Base-by-base conservation (phyloP, 2,888 invertebrate genomes). In the Trilocha varians region DNA sequence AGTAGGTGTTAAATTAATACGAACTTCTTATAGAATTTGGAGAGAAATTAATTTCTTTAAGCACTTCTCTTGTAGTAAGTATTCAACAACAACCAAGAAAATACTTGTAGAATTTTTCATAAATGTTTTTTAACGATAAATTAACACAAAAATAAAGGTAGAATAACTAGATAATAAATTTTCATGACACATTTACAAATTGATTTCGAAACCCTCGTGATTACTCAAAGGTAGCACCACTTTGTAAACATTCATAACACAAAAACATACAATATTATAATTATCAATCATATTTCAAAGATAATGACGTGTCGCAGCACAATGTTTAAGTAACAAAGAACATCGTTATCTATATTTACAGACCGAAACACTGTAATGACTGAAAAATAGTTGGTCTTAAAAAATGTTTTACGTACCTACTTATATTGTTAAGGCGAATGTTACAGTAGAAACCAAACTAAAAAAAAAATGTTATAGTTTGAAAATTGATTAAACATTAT, bases 301-400 rank as follows among this genome's bases (percentile, higher is more conserved):
- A 66, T 67, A 61, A 59, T 55, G 57, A 47, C 55, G 55, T 65
- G 69, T 67, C 67, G 62, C 53, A 56, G 43, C 54, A 44, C 52
- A 53, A 57, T 57, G 60, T 52, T 61, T 58, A 52, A 55, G 54
- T 59, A 65, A 70, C 70, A 68, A 68, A 73, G 67, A 62, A 62
- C 59, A 58, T 52, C 65, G 74, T 80, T 80, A 82, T 80, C 80
- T 75, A 52, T 74, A 77, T 80, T 78, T 74, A 69, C 58, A 41
- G 49, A 57, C 70, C 66, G 57, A 69, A 69, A 73, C 63, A 66
- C 64, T 67, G 47, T 65, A 69, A 65, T 66, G 50, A 58, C 62
- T 65, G 62, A 51, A 61, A 68, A 62, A 69, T 62, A 57, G 59
- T 56, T 41, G 46, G 44, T 50, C 56, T 55, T 55, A 48, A 53